These are phyloP conservation scores for Tigriopus japonicus DNA, from an alignment of 1,140 invertebrate genomes.

Conservation along the genomic window DNA sequence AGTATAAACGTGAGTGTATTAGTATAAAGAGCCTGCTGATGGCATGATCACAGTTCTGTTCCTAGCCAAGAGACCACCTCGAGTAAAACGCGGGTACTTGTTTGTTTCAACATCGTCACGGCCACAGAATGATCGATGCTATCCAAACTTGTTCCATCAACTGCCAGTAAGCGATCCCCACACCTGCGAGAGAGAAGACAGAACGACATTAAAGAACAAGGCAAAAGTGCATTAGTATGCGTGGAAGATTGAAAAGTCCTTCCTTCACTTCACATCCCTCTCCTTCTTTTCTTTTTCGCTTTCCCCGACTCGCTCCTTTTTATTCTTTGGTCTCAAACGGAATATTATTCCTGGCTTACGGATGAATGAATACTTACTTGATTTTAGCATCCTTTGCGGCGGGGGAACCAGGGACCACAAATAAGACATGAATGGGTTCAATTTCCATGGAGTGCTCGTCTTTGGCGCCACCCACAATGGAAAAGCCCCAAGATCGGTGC, in stretches of 20 bases:
- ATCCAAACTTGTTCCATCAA: constrained; percentile 30
- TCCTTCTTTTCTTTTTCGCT: no score
- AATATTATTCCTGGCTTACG: background rate
- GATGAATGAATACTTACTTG: constrained; percentile 21
- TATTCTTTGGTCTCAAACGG: background rate
- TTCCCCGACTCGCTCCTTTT: no score
- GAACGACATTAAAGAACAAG: background rate
- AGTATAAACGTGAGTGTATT: no score
- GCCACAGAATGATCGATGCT: constrained; percentile 28
- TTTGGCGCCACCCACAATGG: constrained; percentile 32
- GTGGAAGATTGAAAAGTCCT: background rate
- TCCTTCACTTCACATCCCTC: background rate
- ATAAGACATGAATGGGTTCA: constrained; percentile 32
- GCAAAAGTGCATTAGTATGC: background rate
- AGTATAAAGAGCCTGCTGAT: no score
- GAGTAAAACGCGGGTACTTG: constrained; percentile 28
- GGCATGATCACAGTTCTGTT: constrained; percentile 21
- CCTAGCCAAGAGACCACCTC: constrained; percentile 28
- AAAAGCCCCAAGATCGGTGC: constrained; percentile 30
- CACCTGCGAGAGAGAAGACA: constrained; percentile 22
- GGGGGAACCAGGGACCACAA: constrained; percentile 30
- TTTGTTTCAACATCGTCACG: constrained; percentile 29
- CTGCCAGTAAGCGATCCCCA: constrained; percentile 32
- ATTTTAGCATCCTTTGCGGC: constrained; percentile 30
- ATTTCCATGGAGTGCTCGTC: constrained; percentile 23